These are phyloP conservation scores for Andrena trimmerana DNA, from an alignment of 2,888 invertebrate species.

Conservation along the genomic window DNA sequence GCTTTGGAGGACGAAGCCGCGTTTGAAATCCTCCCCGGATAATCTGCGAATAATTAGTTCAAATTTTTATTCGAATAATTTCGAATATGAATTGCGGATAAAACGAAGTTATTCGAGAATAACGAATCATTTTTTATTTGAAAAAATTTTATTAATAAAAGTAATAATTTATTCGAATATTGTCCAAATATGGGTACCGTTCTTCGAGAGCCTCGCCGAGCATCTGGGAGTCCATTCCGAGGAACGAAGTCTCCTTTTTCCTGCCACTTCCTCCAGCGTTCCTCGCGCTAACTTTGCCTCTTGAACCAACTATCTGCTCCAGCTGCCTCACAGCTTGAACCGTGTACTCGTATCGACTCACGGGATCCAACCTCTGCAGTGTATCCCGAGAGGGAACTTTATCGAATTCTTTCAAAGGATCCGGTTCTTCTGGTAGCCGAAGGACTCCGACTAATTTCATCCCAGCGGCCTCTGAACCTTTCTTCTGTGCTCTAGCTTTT, in stretches of 20 bases:
- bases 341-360: conserved; percentile 75
- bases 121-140: not conserved
- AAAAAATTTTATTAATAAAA: not conserved
- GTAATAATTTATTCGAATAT: not conserved
- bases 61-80: not conserved
- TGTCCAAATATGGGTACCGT: conserved; percentile 65
- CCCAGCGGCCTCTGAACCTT: not conserved
- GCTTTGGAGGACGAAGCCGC: conserved; percentile 79
- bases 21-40: conserved; percentile 65
- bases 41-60: conserved; percentile 67
- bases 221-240: conserved; percentile 60
- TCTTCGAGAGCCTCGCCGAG: conserved; percentile 72
- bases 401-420: conserved; percentile 49
- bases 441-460: conserved; percentile 8
- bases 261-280: conserved; percentile 41
- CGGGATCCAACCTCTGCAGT: conserved; percentile 68
- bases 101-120: not conserved
- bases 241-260: conserved; percentile 58
- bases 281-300: conserved; percentile 40
- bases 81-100: not conserved
- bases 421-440: conserved; percentile 20
- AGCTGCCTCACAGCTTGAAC: conserved; percentile 67
- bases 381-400: conserved; percentile 68
- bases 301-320: conserved; percentile 45
- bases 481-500: not conserved